phyloP scores from a whole-genome alignment of 2,113 vertebrate genomes.

The Fregata magnificens region DNA sequence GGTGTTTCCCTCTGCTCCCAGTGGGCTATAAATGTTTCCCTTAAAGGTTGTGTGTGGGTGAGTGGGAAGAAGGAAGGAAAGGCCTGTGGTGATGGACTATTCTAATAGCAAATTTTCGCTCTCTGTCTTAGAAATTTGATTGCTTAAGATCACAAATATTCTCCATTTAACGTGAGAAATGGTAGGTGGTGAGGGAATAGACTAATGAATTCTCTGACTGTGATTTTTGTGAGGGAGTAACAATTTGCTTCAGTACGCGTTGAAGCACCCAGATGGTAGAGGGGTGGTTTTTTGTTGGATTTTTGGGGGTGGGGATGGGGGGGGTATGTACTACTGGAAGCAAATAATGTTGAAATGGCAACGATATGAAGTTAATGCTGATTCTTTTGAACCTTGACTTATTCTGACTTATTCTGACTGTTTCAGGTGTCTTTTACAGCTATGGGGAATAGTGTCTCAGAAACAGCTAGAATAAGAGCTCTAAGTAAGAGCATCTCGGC shows the following conservation, averaged over 20 bases:
- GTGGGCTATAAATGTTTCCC: neutral
- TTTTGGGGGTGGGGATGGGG: neutral
- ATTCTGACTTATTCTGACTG: neutral
- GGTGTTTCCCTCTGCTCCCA: neutral
- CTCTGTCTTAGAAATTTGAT: neutral
- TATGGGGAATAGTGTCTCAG: neutral
- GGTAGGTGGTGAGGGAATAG: conserved; percentile 8
- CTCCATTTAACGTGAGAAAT: neutral
- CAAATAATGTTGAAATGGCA: neutral
- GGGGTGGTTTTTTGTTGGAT: neutral
- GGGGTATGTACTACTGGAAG: neutral
- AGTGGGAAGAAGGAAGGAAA: neutral
- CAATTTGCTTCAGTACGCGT: neutral
- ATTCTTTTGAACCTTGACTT: neutral
- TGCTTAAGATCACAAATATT: neutral
- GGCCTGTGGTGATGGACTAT: neutral
- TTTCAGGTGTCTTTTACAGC: neutral
- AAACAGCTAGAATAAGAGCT: neutral
- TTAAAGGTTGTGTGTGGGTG: neutral
- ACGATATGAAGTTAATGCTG: neutral
- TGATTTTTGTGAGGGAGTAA: conserved; percentile 23
- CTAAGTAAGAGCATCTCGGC: neutral
- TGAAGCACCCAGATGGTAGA: neutral
- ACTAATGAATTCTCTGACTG: conserved; percentile 4
- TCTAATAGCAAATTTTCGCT: neutral